phyloP scores from a whole-genome alignment of 1,140 invertebrate genomes.

The Monomorium pharaonis region DNA sequence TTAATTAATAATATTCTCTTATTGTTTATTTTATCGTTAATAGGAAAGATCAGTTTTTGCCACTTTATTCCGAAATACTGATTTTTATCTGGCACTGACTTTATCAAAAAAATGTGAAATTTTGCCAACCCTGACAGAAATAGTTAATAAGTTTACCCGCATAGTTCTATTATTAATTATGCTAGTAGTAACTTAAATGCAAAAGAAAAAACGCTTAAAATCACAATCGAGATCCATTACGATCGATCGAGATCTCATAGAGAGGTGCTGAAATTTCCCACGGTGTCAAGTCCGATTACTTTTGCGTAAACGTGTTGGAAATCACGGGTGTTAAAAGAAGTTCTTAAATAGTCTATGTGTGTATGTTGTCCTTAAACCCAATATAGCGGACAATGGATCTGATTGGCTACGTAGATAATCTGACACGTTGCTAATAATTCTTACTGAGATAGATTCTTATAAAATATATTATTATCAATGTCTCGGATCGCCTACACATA shows the following conservation, averaged over 20 bases:
- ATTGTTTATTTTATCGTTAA: no score
- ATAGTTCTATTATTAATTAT: not conserved
- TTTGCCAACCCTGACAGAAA: no score
- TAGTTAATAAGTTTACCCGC: not conserved
- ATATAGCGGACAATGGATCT: constrained; percentile 12
- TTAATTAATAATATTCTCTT: no score
- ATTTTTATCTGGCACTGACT: no score
- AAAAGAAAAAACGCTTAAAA: not conserved
- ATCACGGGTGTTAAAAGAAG: constrained; percentile 17
- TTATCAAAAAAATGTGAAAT: no score
- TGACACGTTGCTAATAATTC: not conserved
- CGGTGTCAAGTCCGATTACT: constrained; percentile 23
- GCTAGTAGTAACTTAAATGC: not conserved
- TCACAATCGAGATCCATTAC: not conserved
- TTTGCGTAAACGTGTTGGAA: constrained; percentile 9
- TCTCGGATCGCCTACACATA: not conserved
- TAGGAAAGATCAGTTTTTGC: no score
- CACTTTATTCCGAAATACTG: no score
- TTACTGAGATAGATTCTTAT: not conserved
- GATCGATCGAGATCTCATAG: constrained; percentile 12
- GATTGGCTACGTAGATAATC: constrained; percentile 1
- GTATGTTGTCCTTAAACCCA: constrained; percentile 34
- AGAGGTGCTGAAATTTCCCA: constrained; percentile 1
- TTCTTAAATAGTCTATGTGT: constrained; percentile 39
- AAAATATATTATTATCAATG: not conserved